Conservation (phyloP, 1,140 invertebrate species). For the Zeugodacus cucurbitae region DNA sequence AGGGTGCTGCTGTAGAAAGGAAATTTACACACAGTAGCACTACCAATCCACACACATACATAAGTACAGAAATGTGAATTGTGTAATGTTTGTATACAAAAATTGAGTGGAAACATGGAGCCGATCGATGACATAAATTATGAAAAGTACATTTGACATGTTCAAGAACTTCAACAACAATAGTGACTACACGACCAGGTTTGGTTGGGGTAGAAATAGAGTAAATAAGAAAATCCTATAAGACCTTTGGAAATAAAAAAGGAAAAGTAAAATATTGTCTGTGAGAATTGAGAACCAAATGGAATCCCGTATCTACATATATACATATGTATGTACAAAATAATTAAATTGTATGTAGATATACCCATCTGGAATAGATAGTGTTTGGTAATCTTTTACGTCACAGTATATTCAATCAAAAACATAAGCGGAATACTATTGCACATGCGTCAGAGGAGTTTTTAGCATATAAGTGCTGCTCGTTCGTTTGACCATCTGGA, state of each 20-base stretch:
- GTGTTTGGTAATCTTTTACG: too few relatives aligned
- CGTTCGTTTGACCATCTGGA: too few relatives aligned
- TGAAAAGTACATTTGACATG: conserved; percentile 39
- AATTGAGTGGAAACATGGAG: not conserved
- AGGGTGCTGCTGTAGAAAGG: not conserved
- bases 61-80: not conserved
- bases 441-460: too few relatives aligned
- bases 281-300: not conserved
- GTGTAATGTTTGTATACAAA: not conserved
- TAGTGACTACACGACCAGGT: not conserved
- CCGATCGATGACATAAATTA: conserved; percentile 41
- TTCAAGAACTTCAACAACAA: conserved; percentile 11
- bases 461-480: too few relatives aligned
- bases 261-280: not conserved
- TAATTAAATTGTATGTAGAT: too few relatives aligned
- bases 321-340: too few relatives aligned
- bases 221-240: not conserved
- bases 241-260: not conserved
- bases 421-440: too few relatives aligned
- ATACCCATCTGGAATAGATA: too few relatives aligned
- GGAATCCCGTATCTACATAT: not conserved
- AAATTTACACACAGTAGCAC: not conserved
- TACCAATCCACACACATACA: not conserved
- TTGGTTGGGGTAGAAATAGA: not conserved
- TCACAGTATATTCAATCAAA: too few relatives aligned